A percentile compares a stretch with the other conserved stretches of the same genome.
These are phyloP conservation scores for Pelecanus crispus DNA, from an alignment of 2,113 vertebrate genomes.

Conservation along the genomic window DNA sequence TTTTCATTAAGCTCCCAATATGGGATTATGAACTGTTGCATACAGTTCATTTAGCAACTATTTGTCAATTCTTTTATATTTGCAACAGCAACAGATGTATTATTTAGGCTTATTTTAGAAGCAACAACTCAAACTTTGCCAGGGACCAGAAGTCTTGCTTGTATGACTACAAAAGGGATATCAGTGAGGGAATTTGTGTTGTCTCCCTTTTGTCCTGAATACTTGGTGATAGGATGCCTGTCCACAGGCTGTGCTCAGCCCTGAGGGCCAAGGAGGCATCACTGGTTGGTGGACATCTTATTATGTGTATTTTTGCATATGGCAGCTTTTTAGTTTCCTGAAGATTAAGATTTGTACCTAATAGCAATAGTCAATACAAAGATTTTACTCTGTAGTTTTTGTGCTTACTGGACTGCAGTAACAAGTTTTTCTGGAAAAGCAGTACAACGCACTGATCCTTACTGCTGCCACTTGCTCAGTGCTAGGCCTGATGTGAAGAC, in stretches of 20 bases:
- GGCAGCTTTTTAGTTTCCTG: background rate
- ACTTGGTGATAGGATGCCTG: background rate
- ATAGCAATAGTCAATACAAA: background rate
- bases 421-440: background rate
- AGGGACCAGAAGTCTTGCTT: background rate
- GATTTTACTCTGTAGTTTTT: background rate
- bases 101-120: background rate
- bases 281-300: background rate
- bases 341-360: background rate
- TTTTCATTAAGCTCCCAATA: background rate
- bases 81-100: background rate
- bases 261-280: background rate
- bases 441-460: background rate
- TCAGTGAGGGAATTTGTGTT: background rate
- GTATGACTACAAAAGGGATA: background rate
- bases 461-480: background rate
- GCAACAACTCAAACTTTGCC: background rate
- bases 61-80: background rate
- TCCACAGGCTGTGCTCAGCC: too few species aligned
- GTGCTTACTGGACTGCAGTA: background rate
- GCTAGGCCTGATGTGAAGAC: accelerated
- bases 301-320: background rate
- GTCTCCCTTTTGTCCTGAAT: accelerated
- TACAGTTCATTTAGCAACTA: background rate
- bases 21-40: background rate